phyloP scores from a whole-genome alignment of 2,113 vertebrate genomes.

The Jacana jacana region DNA sequence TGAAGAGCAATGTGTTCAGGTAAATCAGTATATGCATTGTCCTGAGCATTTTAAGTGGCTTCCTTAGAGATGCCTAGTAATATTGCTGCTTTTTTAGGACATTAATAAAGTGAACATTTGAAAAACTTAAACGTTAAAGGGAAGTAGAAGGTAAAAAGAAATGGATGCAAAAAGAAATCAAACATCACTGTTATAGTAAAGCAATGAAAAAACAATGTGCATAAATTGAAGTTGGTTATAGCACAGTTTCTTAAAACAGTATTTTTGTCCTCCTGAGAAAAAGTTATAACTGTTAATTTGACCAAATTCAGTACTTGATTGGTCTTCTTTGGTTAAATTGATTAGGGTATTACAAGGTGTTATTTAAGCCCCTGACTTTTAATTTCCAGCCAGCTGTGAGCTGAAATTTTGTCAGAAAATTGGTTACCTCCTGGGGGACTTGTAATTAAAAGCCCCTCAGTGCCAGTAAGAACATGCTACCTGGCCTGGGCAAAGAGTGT shows the following conservation, averaged over 20 bases:
- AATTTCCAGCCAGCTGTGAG: neutral
- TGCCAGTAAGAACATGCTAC: neutral
- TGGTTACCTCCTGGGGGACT: neutral
- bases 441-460: neutral
- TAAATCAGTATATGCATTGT: neutral
- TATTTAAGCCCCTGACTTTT: neutral
- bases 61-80: neutral
- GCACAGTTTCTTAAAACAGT: neutral
- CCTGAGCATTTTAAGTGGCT: neutral
- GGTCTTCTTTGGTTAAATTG: neutral
- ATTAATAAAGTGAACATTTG: neutral
- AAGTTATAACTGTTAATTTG: neutral
- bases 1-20: neutral
- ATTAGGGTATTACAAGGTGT: neutral
- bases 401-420: neutral
- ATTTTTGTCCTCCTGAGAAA: neutral
- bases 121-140: neutral
- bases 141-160: neutral
- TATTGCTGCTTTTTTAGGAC: neutral
- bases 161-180: neutral
- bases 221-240: neutral
- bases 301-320: neutral
- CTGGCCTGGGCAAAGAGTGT: neutral
- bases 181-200: accelerated
- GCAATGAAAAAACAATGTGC: neutral